These are phyloP conservation scores for Anastrepha obliqua DNA, from an alignment of 1,140 invertebrate genomes.

Conservation along the genomic window DNA sequence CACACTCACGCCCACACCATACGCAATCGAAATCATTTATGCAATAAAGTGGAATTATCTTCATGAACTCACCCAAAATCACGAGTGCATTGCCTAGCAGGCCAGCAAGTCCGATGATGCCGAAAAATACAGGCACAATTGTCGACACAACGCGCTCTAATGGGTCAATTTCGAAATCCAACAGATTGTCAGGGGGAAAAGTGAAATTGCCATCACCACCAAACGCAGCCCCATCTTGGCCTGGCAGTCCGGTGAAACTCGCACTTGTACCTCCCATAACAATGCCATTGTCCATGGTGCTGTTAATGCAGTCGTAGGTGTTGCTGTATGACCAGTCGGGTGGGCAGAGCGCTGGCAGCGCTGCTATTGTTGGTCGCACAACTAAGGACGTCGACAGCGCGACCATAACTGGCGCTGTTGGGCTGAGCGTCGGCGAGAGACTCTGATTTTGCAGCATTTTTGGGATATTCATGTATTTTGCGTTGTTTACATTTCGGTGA, in stretches of 20 bases:
- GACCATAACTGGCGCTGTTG: constrained; percentile 5
- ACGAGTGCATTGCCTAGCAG: constrained; percentile 92
- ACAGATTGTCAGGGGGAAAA: constrained; percentile 56
- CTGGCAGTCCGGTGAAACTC: constrained; percentile 21
- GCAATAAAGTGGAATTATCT: background rate
- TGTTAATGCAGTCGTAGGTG: constrained; percentile 15
- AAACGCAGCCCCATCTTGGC: background rate
- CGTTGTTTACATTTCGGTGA: constrained; percentile 3
- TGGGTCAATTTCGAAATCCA: constrained; percentile 65
- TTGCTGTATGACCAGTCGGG: constrained; percentile 4
- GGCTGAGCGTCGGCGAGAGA: background rate
- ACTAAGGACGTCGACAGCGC: constrained; percentile 5
- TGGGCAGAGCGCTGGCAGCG: constrained; percentile 1
- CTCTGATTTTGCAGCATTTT: constrained; percentile 25
- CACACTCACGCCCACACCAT: background rate
- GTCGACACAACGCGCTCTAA: constrained; percentile 78
- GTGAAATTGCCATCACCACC: constrained; percentile 54
- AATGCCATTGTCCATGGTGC: background rate
- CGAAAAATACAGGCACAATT: constrained; percentile 91
- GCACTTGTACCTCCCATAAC: background rate
- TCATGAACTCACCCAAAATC: constrained; percentile 77
- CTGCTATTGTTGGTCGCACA: constrained; percentile 28
- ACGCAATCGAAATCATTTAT: background rate
- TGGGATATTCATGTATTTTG: background rate
- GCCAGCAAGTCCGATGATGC: constrained; percentile 90